Evolutionary conservation across 2,797 vertebrate species (phyloP), one percentile per base, ranked within the genome.

Genomic region (Nothura maculosa): DNA sequence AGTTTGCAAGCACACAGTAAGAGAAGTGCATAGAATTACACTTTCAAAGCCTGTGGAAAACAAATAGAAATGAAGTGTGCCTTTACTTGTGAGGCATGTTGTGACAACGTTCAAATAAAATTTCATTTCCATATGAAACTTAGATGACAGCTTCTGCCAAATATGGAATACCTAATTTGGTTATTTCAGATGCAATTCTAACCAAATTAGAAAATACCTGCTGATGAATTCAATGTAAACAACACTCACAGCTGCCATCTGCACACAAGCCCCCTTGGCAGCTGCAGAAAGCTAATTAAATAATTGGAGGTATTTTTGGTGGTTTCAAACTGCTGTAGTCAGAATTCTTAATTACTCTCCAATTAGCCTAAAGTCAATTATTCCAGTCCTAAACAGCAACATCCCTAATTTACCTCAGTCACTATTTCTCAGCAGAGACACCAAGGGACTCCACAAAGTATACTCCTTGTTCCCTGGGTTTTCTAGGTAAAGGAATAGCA

Each of bases 1-100:
- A 0, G 0, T 22, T 85, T 43, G 0, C 0, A 40, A 69, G 13
- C 6, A 27, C 14, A 36, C 10, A 54, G 3, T 2, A 69, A 69
- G 22, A 64, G 85, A 86, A 43, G 22, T 4, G 76, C 45, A 58
- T 16, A 85, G 73, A 72, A 6, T 7, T 62, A 15, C 45, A 66
- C 20, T 54, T 74, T 55, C 50, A 92, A 93, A 54, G 36, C n/a
- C 25, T 34, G 21, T 2, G 9, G 34, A 67, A 89, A 2, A 8
- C 36, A 85, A 85, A 1, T 36, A 69, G 64, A 70, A 61, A 30
- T 16, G 45, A 64, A 9, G 27, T 9, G 30, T 74, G 20, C 45
- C 18, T 64, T 87, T 43, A 55, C 18, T 55, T 47, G 9, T 32
- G 3, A 77, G 30, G 13, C 16, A 76, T 10, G 40, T 0, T 42